phyloP scores from a whole-genome alignment of 1,140 invertebrate genomes.

The Drosophila pallidifrons region DNA sequence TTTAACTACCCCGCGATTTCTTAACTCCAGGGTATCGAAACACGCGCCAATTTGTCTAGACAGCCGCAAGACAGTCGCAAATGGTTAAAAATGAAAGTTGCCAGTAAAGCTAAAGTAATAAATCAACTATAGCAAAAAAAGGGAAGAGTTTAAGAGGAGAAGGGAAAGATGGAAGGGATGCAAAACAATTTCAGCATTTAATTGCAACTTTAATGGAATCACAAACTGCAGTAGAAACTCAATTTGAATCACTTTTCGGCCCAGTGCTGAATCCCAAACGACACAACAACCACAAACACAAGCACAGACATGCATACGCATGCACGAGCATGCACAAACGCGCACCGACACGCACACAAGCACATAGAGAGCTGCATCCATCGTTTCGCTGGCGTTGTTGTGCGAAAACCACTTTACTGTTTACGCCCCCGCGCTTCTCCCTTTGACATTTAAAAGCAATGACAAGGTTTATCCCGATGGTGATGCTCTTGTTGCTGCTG shows the following conservation, averaged over 20 bases:
- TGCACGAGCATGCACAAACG: conserved; percentile 19
- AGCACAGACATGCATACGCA: conserved; percentile 32
- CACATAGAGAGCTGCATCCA: conserved; percentile 14
- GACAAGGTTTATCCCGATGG: conserved; percentile 68
- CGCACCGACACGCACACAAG: conserved; percentile 12
- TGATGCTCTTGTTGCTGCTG: conserved; percentile 19
- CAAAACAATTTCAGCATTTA: conserved; percentile 11
- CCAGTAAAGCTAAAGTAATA: conserved; percentile 5
- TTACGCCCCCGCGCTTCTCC: conserved; percentile 3
- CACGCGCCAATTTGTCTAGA: conserved; percentile 74
- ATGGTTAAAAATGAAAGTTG: conserved; percentile 21
- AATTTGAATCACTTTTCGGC: conserved; percentile 60
- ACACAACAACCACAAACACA: too few relatives aligned
- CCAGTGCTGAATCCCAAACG: background rate
- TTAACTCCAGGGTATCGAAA: conserved; percentile 22
- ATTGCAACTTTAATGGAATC: conserved; percentile 52
- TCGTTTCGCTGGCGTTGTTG: background rate
- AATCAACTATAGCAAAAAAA: conserved; percentile 3
- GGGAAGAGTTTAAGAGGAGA: too few relatives aligned
- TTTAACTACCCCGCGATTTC: background rate
- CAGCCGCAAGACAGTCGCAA: conserved; percentile 49
- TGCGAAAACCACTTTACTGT: conserved; percentile 26
- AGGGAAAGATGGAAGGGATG: background rate
- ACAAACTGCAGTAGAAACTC: conserved; percentile 45
- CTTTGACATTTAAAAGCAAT: conserved; percentile 76